Evolutionary conservation across 2,888 invertebrate species (phyloP), one percentile per base, ranked within the genome.

Genomic region (Phlogophora meticulosa): DNA sequence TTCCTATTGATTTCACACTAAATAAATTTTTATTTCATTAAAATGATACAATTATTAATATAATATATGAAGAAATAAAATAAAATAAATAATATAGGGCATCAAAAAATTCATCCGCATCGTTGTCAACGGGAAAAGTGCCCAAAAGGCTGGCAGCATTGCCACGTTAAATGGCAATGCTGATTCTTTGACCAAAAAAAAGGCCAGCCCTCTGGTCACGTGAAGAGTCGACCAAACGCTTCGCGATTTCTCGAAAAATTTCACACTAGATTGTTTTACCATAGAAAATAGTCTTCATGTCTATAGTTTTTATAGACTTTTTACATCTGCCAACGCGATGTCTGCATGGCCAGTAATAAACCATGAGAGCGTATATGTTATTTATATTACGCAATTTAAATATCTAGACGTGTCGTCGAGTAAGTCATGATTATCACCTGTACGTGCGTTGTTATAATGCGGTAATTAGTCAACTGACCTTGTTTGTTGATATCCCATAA

Each of bases 401-500:
- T 53, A 56, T 40, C 51, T 61, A 62, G 17, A 73, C 76, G 65
- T 82, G 84, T 71, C 81, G 67, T 48, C 52, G 57, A 66, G 48
- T 65, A 72, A 76, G 42, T 77, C 71, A 58, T 69, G 53, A 78
- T 82, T 71, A 72, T 43, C 57, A 76, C 84, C 64, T 63, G 68
- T 72, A 80, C 72, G 78, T 78, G 76, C 59, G 72, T 55, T 66
- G 75, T 60, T 34, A 60, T 78, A 76, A 81, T 53, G 43, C 34
- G 40, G 53, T 60, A 60, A 67, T 72, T 57, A 66, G 36, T 53
- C 28, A 71, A 94, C 96, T 96, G 83, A 98, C 98, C 98, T 93
- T 96, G 95, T 88, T 97, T 96, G 88, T 98, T 98, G 80, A 99
- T 97, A 92, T 99, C 99, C 99, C 99, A 99, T 62, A 98, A 95